These are phyloP conservation scores for Gymnodraco acuticeps DNA, from an alignment of 2,797 vertebrate species.

Conservation along the genomic window DNA sequence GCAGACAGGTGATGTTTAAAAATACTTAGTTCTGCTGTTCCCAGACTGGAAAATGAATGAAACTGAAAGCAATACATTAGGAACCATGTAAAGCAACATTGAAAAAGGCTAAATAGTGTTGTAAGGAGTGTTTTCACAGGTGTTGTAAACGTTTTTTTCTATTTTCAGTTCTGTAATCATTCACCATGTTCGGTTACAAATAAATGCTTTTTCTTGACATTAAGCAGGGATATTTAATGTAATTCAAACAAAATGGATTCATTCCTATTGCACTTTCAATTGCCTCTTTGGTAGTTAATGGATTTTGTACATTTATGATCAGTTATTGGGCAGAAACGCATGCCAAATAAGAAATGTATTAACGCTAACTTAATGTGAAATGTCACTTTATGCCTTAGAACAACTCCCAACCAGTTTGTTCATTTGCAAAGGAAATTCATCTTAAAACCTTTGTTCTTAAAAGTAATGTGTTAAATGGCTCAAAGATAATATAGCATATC, in stretches of 20 bases:
- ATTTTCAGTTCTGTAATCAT: no score
- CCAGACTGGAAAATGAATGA: slow-evolving; percentile 14
- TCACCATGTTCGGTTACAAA: not conserved
- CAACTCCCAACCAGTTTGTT: slow-evolving; percentile 14
- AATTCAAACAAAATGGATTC: slow-evolving; percentile 30
- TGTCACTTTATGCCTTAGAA: slow-evolving; percentile 19
- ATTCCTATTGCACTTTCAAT: slow-evolving; percentile 27
- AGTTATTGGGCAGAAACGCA: not conserved
- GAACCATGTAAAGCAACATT: not conserved
- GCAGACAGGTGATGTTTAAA: slow-evolving; percentile 77
- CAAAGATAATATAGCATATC: slow-evolving; percentile 32
- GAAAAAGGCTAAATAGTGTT: not conserved
- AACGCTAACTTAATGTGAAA: not conserved
- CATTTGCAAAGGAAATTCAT: slow-evolving; percentile 47
- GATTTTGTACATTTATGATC: not conserved
- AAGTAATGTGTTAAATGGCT: not conserved
- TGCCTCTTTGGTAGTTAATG: not conserved
- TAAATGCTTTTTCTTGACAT: slow-evolving; percentile 36
- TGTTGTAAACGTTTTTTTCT: no score
- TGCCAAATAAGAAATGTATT: slow-evolving; percentile 3
- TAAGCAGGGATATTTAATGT: slow-evolving; percentile 1
- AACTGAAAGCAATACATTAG: not conserved
- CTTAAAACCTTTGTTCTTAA: slow-evolving; percentile 13
- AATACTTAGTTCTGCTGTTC: slow-evolving; percentile 67
- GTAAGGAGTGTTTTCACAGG: not conserved